phyloP scores from a whole-genome alignment of 92 coral and sea anemone genomes.

The Porites divaricata region DNA sequence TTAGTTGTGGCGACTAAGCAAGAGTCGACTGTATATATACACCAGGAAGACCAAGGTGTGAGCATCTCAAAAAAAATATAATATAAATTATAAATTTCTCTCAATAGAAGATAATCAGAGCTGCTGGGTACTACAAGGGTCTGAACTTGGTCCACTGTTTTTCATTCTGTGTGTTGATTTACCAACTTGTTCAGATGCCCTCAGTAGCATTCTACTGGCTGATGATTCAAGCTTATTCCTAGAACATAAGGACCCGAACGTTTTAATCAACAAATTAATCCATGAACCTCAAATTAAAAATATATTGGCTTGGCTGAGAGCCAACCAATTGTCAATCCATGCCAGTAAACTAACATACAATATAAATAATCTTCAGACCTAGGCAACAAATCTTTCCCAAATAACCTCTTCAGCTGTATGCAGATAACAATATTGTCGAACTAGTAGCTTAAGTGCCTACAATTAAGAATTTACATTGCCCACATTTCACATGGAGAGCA shows the following conservation, averaged over 20 bases:
- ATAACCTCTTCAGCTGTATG: neutral
- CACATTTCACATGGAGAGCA: constrained; percentile 2
- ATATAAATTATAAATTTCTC: too few species aligned
- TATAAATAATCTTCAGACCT: constrained; percentile 39
- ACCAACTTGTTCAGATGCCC: neutral
- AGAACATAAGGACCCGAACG: neutral
- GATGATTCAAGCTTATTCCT: constrained; percentile 5
- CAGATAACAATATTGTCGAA: constrained; percentile 13
- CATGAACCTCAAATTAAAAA: neutral
- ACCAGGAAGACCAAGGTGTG: neutral
- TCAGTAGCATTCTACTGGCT: neutral
- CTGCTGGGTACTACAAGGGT: neutral
- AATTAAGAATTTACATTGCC: constrained; percentile 12
- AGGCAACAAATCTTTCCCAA: constrained; percentile 27
- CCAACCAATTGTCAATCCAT: constrained; percentile 23
- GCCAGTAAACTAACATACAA: constrained; percentile 42
- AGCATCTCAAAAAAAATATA: neutral
- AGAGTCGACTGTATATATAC: neutral
- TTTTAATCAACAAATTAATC: neutral
- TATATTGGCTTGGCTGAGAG: constrained; percentile 12
- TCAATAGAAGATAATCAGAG: neutral
- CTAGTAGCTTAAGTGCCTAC: constrained; percentile 11
- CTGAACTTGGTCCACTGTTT: neutral
- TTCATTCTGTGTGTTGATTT: constrained; percentile 1
- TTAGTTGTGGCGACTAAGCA: neutral